Evolutionary conservation across 2,797 vertebrate genomes (phyloP).

Genomic region (Cetoscarus ocellatus): DNA sequence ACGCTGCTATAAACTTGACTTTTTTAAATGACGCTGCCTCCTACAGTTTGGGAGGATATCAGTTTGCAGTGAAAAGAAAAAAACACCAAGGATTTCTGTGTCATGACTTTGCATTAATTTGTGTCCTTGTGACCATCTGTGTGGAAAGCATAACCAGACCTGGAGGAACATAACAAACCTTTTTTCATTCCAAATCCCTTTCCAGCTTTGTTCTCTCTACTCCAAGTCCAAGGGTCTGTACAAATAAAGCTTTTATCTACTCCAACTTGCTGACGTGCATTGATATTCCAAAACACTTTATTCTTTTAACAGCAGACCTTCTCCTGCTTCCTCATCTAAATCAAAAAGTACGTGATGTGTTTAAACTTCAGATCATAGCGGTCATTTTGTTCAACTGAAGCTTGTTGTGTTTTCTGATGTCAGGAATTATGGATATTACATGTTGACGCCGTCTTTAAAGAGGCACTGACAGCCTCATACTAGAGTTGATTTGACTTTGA

Average conservation of each 20-base stretch:
- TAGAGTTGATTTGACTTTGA: conserved; percentile 7
- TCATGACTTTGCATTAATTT: no score
- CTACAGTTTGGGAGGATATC: no score
- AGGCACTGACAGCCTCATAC: background rate
- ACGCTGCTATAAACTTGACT: no score
- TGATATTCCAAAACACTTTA: background rate
- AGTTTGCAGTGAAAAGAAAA: no score
- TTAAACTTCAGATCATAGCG: background rate
- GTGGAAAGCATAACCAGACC: no score
- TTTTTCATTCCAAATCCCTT: background rate
- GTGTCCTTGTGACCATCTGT: no score
- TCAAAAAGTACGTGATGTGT: background rate
- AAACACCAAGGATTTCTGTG: no score
- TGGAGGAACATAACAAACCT: no score
- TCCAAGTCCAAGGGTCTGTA: background rate
- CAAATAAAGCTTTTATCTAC: background rate
- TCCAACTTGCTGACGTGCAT: background rate
- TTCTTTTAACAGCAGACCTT: background rate
- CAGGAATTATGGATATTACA: conserved; percentile 1
- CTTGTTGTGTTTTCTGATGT: conserved; percentile 7
- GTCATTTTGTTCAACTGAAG: background rate
- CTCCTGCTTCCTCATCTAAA: background rate
- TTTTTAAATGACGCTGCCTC: no score
- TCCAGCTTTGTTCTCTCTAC: background rate
- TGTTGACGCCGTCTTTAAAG: background rate